Conservation (phyloP, 2,113 vertebrate genomes). For the Cheirogaleus medius region DNA sequence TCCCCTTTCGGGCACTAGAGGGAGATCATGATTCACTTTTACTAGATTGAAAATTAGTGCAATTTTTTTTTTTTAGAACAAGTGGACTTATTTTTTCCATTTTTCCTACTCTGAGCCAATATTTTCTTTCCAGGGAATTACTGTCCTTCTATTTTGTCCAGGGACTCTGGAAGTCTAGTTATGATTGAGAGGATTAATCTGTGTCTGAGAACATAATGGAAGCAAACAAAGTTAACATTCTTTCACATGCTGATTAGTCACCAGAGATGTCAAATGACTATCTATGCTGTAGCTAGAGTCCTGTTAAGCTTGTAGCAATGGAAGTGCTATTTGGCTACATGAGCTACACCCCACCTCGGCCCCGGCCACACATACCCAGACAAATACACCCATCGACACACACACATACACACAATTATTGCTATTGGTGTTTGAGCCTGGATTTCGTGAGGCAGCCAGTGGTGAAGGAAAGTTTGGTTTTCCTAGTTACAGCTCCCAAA, state of each 20-base stretch:
- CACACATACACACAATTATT: neutral
- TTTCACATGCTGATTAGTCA: conserved; percentile 37
- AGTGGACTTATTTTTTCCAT: conserved; percentile 17
- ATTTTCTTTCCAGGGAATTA: conserved; percentile 56
- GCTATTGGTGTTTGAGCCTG: neutral
- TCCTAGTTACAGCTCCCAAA: neutral
- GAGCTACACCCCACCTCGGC: neutral
- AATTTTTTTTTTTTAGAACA: conserved; percentile 11
- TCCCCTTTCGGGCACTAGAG: conserved; percentile 61
- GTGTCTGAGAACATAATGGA: neutral
- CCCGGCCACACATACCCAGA: neutral
- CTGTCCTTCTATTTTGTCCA: conserved; percentile 6
- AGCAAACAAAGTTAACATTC: conserved; percentile 31
- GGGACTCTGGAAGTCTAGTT: conserved; percentile 19
- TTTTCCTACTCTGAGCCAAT: neutral
- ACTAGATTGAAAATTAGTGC: neutral
- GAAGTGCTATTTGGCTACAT: neutral
- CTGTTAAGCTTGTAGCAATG: neutral
- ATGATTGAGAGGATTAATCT: conserved; percentile 50
- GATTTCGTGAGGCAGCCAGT: neutral
- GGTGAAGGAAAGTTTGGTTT: conserved; percentile 45
- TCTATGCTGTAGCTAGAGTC: neutral
- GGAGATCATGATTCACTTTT: conserved; percentile 57
- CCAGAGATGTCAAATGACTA: neutral
- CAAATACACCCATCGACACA: neutral